Percentiles rank a stretch among this genome's conserved stretches.
Conservation (phyloP, 2,113 vertebrate species). For the Serilophus lunatus region DNA sequence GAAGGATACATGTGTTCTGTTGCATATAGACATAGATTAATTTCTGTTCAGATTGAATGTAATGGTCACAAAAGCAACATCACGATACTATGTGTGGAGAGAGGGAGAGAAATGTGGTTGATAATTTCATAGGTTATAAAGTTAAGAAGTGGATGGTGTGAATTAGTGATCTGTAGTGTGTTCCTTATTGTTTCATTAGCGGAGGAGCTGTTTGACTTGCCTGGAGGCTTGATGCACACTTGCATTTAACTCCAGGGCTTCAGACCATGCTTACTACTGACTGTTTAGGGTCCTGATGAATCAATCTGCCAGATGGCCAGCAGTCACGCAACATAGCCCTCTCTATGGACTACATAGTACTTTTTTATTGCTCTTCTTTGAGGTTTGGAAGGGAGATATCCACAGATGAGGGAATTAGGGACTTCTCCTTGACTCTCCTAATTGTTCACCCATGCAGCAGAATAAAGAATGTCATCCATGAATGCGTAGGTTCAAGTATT, state of each 20-base stretch:
- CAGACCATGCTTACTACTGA: neutral
- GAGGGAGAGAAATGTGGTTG: neutral
- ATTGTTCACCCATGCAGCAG: conserved; percentile 37
- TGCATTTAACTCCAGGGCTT: neutral
- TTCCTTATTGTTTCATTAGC: neutral
- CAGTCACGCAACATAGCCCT: conserved; percentile 27
- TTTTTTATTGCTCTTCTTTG: neutral
- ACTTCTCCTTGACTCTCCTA: conserved; percentile 11
- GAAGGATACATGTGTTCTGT: neutral
- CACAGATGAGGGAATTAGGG: neutral
- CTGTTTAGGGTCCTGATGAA: neutral
- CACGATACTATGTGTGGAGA: neutral
- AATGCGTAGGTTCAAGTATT: neutral
- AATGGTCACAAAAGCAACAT: neutral
- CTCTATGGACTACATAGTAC: neutral
- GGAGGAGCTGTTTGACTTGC: neutral
- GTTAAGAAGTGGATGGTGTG: neutral
- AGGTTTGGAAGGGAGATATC: neutral
- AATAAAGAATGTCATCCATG: conserved; percentile 8
- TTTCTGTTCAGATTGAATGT: neutral
- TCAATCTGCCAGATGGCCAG: conserved; percentile 19
- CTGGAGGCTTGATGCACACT: neutral
- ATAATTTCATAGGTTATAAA: neutral
- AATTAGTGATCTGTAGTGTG: neutral
- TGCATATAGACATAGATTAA: neutral